Evolutionary conservation across 2,888 invertebrate genomes (phyloP), one percentile per base, ranked within the genome.

Genomic region (Euclidia mi): DNA sequence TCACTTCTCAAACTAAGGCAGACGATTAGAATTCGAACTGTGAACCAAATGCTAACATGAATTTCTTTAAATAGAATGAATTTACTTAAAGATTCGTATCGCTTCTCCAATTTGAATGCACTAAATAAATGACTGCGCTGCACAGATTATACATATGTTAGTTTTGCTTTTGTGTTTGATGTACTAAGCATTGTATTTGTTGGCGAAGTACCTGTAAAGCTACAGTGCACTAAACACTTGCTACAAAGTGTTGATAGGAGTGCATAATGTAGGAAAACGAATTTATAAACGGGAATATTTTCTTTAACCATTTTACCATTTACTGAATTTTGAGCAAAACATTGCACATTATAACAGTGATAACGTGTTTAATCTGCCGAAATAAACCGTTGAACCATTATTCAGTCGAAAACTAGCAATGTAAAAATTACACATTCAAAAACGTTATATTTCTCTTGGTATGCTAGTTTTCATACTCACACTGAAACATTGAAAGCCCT

Each of bases 1-100:
- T 84, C 82, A 82, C 79, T 79, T 74, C 80, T 79, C 77, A 72
- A 81, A 84, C 86, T 84, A 81, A 88, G 85, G 84, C 85, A 77
- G 63, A 62, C 69, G 85, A 88, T 89, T 87, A 86, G 84, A 85
- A 86, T 78, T 79, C 72, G 71, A 75, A 75, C 74, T 71, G 65
- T 67, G 76, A 79, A 78, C 76, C 78, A 76, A 73, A 69, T 68
- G 61, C 66, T 65, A 70, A 66, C 76, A 67, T 76, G 79, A 81
- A 82, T 83, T 83, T 82, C 65, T 76, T 81, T 71, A 76, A 81
- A 75, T 69, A 43, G 62, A 29, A 38, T 6, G 31, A 17, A 31
- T 1, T 4, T 31, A 10, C 14, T 25, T n/a, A n/a, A 7, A 25
- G 20, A 12, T 32, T 32, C 10, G 29, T 29, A 29, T 29, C 9